A percentile compares a stretch with the other conserved stretches of the same genome.
These are phyloP conservation scores for Euwallacea similis DNA, from an alignment of 1,140 invertebrate species.

Conservation along the genomic window DNA sequence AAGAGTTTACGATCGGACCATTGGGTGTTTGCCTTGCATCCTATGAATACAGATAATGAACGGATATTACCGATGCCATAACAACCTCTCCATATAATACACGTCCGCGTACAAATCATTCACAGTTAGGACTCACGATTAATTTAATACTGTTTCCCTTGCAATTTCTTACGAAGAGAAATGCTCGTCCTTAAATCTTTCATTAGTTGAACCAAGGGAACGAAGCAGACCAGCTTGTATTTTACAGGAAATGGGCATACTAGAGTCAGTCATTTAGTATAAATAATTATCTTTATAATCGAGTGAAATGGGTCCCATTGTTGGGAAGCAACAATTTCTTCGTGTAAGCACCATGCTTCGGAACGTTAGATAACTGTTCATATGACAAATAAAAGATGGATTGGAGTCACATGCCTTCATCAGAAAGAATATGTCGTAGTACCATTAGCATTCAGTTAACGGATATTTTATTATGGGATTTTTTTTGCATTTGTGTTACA, in stretches of 20 bases:
- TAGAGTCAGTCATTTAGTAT: constrained; percentile 8
- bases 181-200: no score
- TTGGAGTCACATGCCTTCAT: constrained; percentile 9
- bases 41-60: no score
- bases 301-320: constrained; percentile 16
- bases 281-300: constrained; percentile 26
- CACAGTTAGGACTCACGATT: no score
- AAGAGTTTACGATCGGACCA: no score
- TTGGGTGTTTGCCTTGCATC: no score
- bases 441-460: constrained; percentile 4
- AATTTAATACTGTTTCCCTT: no score
- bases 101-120: no score
- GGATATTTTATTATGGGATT: not conserved
- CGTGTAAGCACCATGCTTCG: constrained; percentile 10
- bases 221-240: not conserved
- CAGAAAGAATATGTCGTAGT: constrained; percentile 1
- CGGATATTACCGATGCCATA: no score
- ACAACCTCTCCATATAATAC: no score
- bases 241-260: constrained; percentile 13
- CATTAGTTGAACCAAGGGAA: no score
- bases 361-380: constrained; percentile 32
- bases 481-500: not conserved
- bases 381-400: constrained; percentile 30
- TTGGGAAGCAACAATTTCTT: constrained; percentile 20
- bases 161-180: no score